Evolutionary conservation across 1,140 invertebrate species (phyloP).

Genomic region (Meloidogyne hapla): DNA sequence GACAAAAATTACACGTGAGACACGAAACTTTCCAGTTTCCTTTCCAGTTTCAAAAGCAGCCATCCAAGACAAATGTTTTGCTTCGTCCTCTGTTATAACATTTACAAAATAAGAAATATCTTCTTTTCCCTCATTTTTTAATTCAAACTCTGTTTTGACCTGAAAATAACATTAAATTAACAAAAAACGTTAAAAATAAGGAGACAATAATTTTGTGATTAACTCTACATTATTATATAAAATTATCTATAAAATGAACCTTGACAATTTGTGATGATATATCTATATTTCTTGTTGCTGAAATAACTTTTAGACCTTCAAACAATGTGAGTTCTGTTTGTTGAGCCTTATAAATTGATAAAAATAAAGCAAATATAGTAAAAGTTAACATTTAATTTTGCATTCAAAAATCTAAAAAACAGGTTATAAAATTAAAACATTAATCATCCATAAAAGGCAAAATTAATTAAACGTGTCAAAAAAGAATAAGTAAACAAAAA

Average conservation of each 20-base stretch:
- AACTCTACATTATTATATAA: not conserved
- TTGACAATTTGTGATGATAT: conserved; percentile 56
- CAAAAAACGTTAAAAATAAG: not conserved
- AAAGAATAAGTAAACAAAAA: no score
- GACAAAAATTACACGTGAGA: conserved; percentile 13
- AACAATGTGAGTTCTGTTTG: conserved; percentile 3
- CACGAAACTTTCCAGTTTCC: conserved; percentile 28
- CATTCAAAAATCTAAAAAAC: not conserved
- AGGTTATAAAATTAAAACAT: not conserved
- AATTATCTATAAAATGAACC: conserved; percentile 4
- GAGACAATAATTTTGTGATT: not conserved
- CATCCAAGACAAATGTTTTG: conserved; percentile 49
- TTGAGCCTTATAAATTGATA: not conserved
- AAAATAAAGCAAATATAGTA: not conserved
- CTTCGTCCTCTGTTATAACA: conserved; percentile 38
- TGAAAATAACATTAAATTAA: not conserved
- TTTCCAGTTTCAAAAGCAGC: conserved; percentile 40
- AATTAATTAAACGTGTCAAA: no score
- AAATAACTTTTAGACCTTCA: conserved; percentile 27
- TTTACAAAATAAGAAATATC: conserved; percentile 46
- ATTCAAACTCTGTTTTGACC: conserved; percentile 35
- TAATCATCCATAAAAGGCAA: no score
- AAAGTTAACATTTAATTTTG: not conserved
- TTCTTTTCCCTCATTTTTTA: conserved; percentile 51
- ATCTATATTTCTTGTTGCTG: conserved; percentile 51